Evolutionary conservation across 2,888 invertebrate species (phyloP).

Genomic region (Megamerina dolium): DNA sequence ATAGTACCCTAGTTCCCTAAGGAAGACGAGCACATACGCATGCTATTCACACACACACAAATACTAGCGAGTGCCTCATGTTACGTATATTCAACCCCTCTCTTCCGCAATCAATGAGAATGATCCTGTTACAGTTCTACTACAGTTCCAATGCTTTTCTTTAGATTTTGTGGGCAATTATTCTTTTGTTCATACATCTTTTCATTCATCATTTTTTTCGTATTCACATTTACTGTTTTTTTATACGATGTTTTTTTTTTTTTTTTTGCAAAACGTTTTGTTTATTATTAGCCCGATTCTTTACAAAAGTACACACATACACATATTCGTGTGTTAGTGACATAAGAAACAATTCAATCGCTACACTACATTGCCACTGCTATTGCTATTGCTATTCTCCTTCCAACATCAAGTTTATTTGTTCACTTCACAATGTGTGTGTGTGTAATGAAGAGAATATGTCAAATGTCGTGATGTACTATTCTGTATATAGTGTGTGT

Average conservation of each 20-base stretch:
- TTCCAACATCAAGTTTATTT: too few species aligned
- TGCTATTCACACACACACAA: too few species aligned
- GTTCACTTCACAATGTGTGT: constrained; percentile 9
- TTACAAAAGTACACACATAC: constrained; percentile 1
- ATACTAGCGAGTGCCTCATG: too few species aligned
- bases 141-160: not conserved
- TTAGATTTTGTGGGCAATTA: not conserved
- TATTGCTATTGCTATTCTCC: too few species aligned
- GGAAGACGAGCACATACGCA: too few species aligned
- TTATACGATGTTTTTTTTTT: constrained; percentile 11
- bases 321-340: not conserved
- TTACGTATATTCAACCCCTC: too few species aligned
- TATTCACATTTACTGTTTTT: constrained; percentile 7
- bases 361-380: too few species aligned
- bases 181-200: too few species aligned
- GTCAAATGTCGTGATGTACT: constrained; percentile 20
- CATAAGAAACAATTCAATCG: not conserved
- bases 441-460: constrained; percentile 23
- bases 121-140: not conserved
- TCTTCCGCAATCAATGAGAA: too few species aligned
- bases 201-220: not conserved
- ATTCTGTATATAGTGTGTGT: too few species aligned
- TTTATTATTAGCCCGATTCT: constrained; percentile 20
- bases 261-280: too few species aligned
- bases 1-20: not conserved